These are phyloP conservation scores for Selene dorsalis DNA, from an alignment of 2,797 vertebrate genomes.

Conservation along the genomic window DNA sequence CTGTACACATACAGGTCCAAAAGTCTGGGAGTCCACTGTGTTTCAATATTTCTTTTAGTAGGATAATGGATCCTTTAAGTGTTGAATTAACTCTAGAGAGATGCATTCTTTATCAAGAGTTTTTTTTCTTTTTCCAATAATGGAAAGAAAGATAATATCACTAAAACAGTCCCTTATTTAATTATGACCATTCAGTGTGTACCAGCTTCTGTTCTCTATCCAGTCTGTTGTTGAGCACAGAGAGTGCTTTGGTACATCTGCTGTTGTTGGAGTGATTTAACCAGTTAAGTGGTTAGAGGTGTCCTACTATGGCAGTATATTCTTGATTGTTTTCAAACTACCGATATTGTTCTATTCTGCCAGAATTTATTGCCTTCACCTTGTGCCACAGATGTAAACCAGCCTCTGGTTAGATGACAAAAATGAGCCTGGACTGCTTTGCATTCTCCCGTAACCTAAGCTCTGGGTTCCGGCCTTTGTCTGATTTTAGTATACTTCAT, in stretches of 20 bases:
- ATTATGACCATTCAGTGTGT: conserved; percentile 42
- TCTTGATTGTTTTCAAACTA: conserved; percentile 31
- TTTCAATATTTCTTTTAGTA: conserved; percentile 4
- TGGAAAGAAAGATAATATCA: conserved; percentile 22
- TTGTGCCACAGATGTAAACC: conserved; percentile 16
- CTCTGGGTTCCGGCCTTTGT: not conserved
- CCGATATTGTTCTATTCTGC: conserved; percentile 14
- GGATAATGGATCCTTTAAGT: not conserved
- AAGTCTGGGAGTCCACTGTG: not conserved
- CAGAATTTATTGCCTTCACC: conserved; percentile 1
- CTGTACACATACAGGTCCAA: conserved; percentile 1
- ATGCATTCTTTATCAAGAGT: not conserved
- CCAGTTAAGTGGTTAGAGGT: conserved; percentile 55
- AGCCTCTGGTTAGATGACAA: not conserved
- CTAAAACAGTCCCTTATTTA: conserved; percentile 18
- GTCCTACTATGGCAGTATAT: conserved; percentile 25
- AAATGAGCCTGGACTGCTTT: not conserved
- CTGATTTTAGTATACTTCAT: conserved; percentile 13
- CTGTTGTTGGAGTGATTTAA: conserved; percentile 67
- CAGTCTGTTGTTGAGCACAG: conserved; percentile 63
- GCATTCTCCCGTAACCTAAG: not conserved
- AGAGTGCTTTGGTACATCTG: conserved; percentile 68
- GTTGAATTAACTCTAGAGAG: not conserved
- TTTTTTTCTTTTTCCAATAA: not conserved
- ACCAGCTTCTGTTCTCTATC: conserved; percentile 58